phyloP scores from a whole-genome alignment of 2,888 invertebrate species.

The Euproctis similis region DNA sequence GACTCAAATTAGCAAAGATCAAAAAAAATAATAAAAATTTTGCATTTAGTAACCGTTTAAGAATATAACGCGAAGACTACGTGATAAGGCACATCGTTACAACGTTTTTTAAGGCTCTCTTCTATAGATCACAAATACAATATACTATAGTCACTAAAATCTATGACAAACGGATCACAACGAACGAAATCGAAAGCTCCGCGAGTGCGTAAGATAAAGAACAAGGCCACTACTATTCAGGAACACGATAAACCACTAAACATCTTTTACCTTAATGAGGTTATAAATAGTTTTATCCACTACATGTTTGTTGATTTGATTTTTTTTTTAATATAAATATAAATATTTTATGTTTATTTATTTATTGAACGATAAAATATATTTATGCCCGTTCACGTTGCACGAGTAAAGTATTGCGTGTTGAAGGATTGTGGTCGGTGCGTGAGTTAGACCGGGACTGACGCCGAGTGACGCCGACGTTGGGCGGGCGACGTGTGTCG shows the following conservation, averaged over 20 bases:
- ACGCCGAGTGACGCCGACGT: too few species aligned
- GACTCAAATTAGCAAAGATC: slow-evolving; percentile 47
- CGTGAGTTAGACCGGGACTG: slow-evolving; percentile 21
- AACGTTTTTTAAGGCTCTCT: slow-evolving; percentile 39
- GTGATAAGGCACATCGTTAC: slow-evolving; percentile 65
- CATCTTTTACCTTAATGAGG: slow-evolving; percentile 36
- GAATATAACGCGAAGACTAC: slow-evolving; percentile 40
- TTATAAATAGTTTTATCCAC: slow-evolving; percentile 43
- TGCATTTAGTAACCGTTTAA: too few species aligned
- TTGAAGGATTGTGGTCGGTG: slow-evolving; percentile 16
- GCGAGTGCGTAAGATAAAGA: slow-evolving; percentile 45
- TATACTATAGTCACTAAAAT: slow-evolving; percentile 15
- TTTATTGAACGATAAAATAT: too few species aligned
- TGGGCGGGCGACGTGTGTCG: slow-evolving; percentile 52
- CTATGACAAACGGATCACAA: slow-evolving; percentile 18
- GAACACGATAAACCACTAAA: slow-evolving; percentile 42
- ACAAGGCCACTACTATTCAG: slow-evolving; percentile 59
- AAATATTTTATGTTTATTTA: too few species aligned
- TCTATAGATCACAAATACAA: slow-evolving; percentile 28
- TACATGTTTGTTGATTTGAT: slow-evolving; percentile 14
- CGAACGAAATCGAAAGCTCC: slow-evolving; percentile 37
- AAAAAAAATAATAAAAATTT: too few species aligned
- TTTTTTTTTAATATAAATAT: too few species aligned
- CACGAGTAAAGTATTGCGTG: slow-evolving; percentile 7
- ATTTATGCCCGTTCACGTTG: too few species aligned